Evolutionary conservation across 1,140 invertebrate genomes (phyloP).

Genomic region (Telenomus remus): DNA sequence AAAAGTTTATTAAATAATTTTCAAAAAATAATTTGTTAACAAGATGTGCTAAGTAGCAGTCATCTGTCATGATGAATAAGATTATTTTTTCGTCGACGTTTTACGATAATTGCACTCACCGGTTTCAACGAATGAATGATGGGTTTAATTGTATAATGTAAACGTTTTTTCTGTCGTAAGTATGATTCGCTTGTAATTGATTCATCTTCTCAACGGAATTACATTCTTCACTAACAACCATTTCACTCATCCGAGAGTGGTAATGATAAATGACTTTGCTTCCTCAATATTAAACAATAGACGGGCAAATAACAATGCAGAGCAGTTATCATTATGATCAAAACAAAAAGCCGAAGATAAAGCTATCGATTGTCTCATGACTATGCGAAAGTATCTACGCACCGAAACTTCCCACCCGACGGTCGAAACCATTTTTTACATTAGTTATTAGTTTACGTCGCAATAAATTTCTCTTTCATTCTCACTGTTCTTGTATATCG

Average conservation of each 20-base stretch:
- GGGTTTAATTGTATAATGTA: no score
- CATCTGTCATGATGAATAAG: no score
- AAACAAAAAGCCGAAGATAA: slow-evolving; percentile 39
- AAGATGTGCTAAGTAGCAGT: no score
- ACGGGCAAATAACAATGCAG: slow-evolving; percentile 47
- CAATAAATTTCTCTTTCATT: slow-evolving; percentile 57
- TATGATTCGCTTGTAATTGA: no score
- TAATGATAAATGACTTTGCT: slow-evolving; percentile 45
- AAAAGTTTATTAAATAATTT: no score
- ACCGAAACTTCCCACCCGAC: slow-evolving; percentile 12
- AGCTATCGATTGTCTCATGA: slow-evolving; percentile 42
- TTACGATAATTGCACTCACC: no score
- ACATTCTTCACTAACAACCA: not conserved
- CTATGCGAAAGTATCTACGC: slow-evolving; percentile 38
- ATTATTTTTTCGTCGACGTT: no score
- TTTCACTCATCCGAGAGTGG: slow-evolving; percentile 27
- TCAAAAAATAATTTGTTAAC: no score
- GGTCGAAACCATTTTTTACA: slow-evolving; percentile 23
- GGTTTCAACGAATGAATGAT: no score
- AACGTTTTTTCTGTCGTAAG: no score
- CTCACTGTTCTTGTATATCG: slow-evolving; percentile 33
- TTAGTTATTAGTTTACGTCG: slow-evolving; percentile 31
- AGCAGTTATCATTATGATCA: slow-evolving; percentile 33
- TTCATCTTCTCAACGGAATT: not conserved
- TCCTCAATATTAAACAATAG: slow-evolving; percentile 51